Conservation (phyloP, 2,113 vertebrate genomes). For the Chaenogobius annularis region DNA sequence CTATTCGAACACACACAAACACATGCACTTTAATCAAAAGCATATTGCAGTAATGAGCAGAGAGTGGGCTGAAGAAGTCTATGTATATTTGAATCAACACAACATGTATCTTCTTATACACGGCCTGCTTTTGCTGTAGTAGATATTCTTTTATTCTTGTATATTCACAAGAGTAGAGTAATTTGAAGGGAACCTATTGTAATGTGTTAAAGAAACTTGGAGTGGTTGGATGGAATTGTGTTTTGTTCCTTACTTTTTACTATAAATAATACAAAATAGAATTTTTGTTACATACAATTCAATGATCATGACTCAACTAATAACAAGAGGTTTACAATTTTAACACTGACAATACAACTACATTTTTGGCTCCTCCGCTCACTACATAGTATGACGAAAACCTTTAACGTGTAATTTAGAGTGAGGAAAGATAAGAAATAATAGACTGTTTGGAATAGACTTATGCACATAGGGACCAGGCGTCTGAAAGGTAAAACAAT, state of each 20-base stretch:
- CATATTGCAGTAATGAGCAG: conserved; percentile 45
- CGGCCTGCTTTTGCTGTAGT: neutral
- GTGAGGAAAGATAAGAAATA: conserved; percentile 12
- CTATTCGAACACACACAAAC: conserved; percentile 12
- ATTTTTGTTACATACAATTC: no score
- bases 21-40: conserved; percentile 51
- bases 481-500: conserved; percentile 47
- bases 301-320: no score
- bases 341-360: neutral
- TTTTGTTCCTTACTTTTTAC: no score
- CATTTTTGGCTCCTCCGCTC: neutral
- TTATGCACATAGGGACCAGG: conserved; percentile 1
- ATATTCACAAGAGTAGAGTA: neutral
- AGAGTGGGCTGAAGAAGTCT: conserved; percentile 36
- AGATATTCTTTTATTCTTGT: conserved; percentile 11
- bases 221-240: no score
- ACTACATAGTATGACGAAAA: conserved; percentile 5
- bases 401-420: conserved; percentile 36
- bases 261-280: no score
- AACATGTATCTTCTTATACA: neutral
- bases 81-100: neutral
- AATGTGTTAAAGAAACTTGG: neutral
- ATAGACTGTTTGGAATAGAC: conserved; percentile 6
- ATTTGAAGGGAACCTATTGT: neutral
- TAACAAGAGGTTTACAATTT: neutral